Evolutionary conservation across 2,888 invertebrate genomes (phyloP), one percentile per base, ranked within the genome.

Genomic region (Erpobdella octoculata): DNA sequence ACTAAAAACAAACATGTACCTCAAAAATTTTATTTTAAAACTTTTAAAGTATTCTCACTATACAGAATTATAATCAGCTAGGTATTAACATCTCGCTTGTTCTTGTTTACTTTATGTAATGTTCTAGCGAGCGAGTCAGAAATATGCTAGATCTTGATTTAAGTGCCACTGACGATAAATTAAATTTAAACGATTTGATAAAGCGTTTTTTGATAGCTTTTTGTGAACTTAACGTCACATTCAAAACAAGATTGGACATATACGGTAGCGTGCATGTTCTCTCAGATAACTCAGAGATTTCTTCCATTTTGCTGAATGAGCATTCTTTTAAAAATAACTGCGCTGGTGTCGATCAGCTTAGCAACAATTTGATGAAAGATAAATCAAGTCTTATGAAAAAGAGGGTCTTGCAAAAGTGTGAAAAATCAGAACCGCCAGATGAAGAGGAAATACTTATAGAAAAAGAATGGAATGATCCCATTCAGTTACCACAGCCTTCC

Each of bases 191-290:
- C 31, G 69, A 72, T 18, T 59, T 72, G 38, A 68, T 72, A 35
- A 72, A 72, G 36, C 71, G 69, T 35, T 28, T 70, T 58, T 61
- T 72, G 8, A 59, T 70, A 5, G 61, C 70, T n/a, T 72, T 72
- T 35, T 72, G 72, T 28, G 72, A 72, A 38, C 37, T 72, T 21
- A 62, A 70, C 70, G 65, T 72, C 35, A 62, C 58, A 12, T 72
- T 70, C 61, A 33, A 37, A 18, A 46, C 37, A 28, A 53, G 62
- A 59, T 41, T 72, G 46, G 72, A 72, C 18, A 72, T 72, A 12
- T 72, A 70, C 33, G 72, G 72, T 25, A 70, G 70, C 48, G 61
- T 72, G 15, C 72, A 72, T 38, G 64, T 72, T 21, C 72, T 58
- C 31, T 37, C 72, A 12, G 72, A 72, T 25, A 68, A 64, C 53